Conservation (phyloP, 2,113 vertebrate species). For the Nibea coibor region DNA sequence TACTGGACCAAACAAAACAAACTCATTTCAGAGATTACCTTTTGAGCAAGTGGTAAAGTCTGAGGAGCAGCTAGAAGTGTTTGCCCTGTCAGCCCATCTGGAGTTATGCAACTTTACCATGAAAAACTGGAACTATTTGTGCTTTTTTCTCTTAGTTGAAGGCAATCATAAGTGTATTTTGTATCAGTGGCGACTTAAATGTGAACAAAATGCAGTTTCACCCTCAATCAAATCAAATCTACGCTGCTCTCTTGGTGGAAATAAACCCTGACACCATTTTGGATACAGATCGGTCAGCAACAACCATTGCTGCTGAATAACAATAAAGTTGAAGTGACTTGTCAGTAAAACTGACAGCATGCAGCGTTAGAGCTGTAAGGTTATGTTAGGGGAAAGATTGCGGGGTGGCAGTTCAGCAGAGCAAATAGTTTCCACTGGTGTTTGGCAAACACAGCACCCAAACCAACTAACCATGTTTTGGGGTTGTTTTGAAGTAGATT, state of each 20-base stretch:
- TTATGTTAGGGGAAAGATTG: constrained; percentile 32
- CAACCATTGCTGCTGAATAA: neutral
- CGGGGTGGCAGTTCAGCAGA: constrained; percentile 41
- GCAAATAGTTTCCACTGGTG: constrained; percentile 50
- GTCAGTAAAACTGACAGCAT: constrained; percentile 41
- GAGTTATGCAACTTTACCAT: neutral
- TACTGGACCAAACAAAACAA: constrained; percentile 2
- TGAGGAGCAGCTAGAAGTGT: neutral
- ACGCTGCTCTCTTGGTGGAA: neutral
- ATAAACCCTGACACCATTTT: neutral
- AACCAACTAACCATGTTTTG: constrained; percentile 93
- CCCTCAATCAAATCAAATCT: neutral
- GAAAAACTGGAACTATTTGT: neutral
- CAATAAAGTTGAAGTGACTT: neutral
- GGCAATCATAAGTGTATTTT: neutral
- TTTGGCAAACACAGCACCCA: constrained; percentile 76
- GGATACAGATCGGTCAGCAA: constrained; percentile 13
- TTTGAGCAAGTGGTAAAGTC: neutral
- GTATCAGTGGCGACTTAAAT: neutral
- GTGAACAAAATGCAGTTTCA: neutral
- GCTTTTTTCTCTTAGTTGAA: constrained; percentile 4
- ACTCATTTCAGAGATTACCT: neutral
- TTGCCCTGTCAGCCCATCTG: constrained; percentile 6
- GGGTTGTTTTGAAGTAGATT: constrained; percentile 95
- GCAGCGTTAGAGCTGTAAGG: constrained; percentile 47